Conservation (phyloP, 2,797 vertebrate genomes). For the Nyctibius grandis region DNA sequence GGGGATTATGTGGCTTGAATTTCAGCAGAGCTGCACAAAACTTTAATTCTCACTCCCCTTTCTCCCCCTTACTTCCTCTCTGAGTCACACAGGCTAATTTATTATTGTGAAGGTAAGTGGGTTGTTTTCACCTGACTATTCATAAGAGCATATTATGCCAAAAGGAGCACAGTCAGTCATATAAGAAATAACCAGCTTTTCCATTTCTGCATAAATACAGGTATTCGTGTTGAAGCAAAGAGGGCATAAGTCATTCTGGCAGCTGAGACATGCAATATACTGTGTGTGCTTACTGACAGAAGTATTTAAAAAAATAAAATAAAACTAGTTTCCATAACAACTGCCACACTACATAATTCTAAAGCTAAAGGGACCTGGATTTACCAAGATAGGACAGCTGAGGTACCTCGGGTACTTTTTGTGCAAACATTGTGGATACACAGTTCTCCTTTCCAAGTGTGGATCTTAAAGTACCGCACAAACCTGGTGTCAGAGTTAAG, state of each 20-base stretch:
- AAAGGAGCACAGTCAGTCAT: not conserved
- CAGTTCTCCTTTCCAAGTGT: not conserved
- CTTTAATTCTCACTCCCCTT: not conserved
- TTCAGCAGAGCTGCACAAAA: not conserved
- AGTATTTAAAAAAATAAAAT: not conserved
- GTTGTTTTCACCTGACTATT: conserved; percentile 6
- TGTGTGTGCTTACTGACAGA: conserved; percentile 29
- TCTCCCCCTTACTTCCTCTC: not conserved
- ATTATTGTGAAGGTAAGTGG: conserved; percentile 11
- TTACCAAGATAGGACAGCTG: not conserved
- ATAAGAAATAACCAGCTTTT: conserved; percentile 25
- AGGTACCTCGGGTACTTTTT: not conserved
- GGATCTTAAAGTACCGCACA: not conserved
- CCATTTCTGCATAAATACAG: conserved; percentile 13
- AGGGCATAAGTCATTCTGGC: not conserved
- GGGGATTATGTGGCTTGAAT: not conserved
- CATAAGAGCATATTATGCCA: not conserved
- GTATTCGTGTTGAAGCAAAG: conserved; percentile 3
- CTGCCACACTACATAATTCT: not conserved
- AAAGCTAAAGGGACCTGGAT: conserved; percentile 8
- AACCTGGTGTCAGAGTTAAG: not conserved
- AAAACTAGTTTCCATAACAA: conserved; percentile 48
- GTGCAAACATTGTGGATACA: not conserved
- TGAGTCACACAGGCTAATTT: conserved; percentile 30
- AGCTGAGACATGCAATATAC: not conserved